Evolutionary conservation across 1,140 invertebrate species (phyloP), one percentile per base, ranked within the genome.

Genomic region (Drosophila willistoni): DNA sequence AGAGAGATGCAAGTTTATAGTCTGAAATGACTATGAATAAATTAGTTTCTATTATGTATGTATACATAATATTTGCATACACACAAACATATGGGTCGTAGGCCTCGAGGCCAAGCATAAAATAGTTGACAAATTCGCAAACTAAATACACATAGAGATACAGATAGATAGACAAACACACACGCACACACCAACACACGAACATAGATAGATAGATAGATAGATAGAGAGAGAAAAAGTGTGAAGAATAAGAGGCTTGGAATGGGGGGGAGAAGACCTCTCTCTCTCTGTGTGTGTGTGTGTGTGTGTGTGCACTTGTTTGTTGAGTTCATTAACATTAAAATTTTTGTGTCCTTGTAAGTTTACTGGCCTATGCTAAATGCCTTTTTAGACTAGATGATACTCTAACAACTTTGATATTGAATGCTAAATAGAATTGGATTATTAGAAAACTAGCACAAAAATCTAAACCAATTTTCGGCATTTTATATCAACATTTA

Each of bases 41-140:
- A 77, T 81, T 76, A 68, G 78, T 69, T 59, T 64, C 60, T 66
- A 81, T 81, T 81, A 68, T 81, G 77, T 73, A 66, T 81, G 71
- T 73, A 64, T 76, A 59, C 73, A 64, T 61, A 51, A 72, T 34
- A 73, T 56, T 57, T 44, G 14, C 39, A 41, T 73, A 64, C 19
- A 55, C 44, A 73, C 54, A 66, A 77, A 73, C 77, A 74, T 79
- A 68, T 79, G 65, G 69, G 76, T 77, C 73, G 69, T 71, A 68
- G 67, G 81, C 67, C 66, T 87, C 79, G 66, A 68, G 67, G 81
- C 67, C 66, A 82, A 76, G 66, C 83, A 86, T 86, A 73, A 86
- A 87, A 86, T 86, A 87, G 83, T 87, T 87, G 83, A 86, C 83
- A 86, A 86, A 86, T 86, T 86, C 76, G 83, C 83, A 87, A 73